A percentile compares a stretch with the other conserved stretches of the same genome.
Conservation (phyloP, 23 tunicate genomes). For the Styela plicata region DNA sequence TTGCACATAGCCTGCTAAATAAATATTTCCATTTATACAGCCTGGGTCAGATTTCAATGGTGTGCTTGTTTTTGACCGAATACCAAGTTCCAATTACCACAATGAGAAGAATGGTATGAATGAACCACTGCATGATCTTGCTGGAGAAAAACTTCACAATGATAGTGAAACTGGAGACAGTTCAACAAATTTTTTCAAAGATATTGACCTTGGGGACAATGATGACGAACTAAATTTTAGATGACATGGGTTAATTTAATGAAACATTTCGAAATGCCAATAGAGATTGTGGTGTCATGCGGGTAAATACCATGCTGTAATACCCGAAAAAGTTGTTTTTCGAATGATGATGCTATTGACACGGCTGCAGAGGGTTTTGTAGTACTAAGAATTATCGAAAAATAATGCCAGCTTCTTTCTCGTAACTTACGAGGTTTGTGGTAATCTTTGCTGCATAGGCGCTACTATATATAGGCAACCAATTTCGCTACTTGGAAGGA, state of each 20-base stretch:
- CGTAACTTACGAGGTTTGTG: too few relatives aligned
- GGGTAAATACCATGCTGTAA: too few relatives aligned
- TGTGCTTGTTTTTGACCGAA: slow-evolving; percentile 60
- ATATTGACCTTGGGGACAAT: slow-evolving; percentile 16
- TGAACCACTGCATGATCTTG: slow-evolving; percentile 3
- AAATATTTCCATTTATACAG: slow-evolving; percentile 6
- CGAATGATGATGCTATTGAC: too few relatives aligned
- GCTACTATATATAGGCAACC: too few relatives aligned
- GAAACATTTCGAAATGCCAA: background rate
- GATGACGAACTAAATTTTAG: slow-evolving; percentile 10
- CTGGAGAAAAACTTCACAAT: background rate
- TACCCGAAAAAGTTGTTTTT: too few relatives aligned
- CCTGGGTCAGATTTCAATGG: slow-evolving; percentile 74
- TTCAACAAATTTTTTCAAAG: slow-evolving; percentile 16
- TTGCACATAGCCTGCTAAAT: background rate
- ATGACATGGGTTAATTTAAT: background rate
- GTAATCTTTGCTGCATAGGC: too few relatives aligned
- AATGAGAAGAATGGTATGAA: background rate
- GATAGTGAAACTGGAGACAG: slow-evolving; percentile 3
- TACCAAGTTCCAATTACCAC: slow-evolving; percentile 3
- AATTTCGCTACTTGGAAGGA: too few relatives aligned
- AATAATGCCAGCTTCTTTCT: too few relatives aligned
- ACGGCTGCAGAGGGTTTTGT: too few relatives aligned
- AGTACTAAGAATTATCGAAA: too few relatives aligned
- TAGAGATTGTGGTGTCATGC: too few relatives aligned